Evolutionary conservation across 2,797 vertebrate species (phyloP).

Genomic region (Hephaestus fuliginosus): DNA sequence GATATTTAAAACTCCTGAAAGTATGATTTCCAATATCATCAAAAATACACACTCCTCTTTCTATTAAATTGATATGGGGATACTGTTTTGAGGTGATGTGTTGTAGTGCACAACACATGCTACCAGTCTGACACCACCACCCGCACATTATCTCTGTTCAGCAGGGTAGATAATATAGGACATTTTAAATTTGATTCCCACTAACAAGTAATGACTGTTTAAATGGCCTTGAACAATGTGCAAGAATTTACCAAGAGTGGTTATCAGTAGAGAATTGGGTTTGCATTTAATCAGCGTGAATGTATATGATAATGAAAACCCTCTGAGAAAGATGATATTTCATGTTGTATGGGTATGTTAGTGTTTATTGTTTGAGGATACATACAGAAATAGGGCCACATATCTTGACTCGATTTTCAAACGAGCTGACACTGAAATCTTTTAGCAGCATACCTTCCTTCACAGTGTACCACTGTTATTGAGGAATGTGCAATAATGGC

Average conservation of each 20-base stretch:
- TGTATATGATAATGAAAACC: background rate
- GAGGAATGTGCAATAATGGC: conserved; percentile 22
- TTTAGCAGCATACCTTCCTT: background rate
- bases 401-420: conserved; percentile 1
- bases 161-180: background rate
- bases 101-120: too few species aligned
- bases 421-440: conserved; percentile 9
- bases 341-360: background rate
- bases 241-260: background rate
- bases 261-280: background rate
- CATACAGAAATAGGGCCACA: background rate
- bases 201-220: background rate
- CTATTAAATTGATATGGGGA: too few species aligned
- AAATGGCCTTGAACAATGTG: conserved; percentile 5
- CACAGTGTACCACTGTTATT: background rate
- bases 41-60: too few species aligned
- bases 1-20: too few species aligned
- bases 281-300: background rate
- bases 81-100: too few species aligned
- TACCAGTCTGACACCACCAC: too few species aligned
- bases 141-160: too few species aligned
- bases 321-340: background rate
- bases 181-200: conserved; percentile 5
- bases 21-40: too few species aligned
- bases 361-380: background rate